Base-by-base conservation (phyloP, 2,797 vertebrate genomes). In the Ctenosaura bakeri region DNA sequence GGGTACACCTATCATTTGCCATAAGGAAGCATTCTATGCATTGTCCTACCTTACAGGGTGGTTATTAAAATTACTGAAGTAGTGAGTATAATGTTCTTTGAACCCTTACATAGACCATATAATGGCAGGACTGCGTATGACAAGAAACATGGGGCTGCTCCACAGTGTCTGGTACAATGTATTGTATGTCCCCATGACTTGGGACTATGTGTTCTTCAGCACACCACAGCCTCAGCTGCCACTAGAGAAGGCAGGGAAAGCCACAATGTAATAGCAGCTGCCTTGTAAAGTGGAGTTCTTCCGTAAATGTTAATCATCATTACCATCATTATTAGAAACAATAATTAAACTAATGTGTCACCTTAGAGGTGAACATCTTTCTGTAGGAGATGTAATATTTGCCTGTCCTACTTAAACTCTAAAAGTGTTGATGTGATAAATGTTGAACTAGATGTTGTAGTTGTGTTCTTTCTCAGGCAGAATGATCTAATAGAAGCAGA, bases 401-500 rank as follows among this genome's bases (percentile, higher is more conserved):
- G 22, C 42, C 42, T 89, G 86, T 93, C 84, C 50, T 83, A 83
- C 91, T 94, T 90, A 94, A 93, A 62, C 20, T 82, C 89, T 9
- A 62, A 77, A 52, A 79, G 73, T 92, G 88, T 89, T 92, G 35
- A 88, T 74, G 82, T 89, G 89, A 88, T 32, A 89, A 78, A 56
- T 42, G 89, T 94, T 91, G 78, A 93, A 93, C 92, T 93, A 89
- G 71, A 26, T 74, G 42, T 59, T 93, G 16, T 89, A 89, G 92
- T 88, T 93, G 77, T 91, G 35, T 88, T 93, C 50, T 76, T 92
- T 81, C 91, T 95, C 88, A 88, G 74, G 87, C 89, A 84, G n/a
- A 7, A 80, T 93, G 93, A 90, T 82, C 54, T 83, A 92, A 93
- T 81, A 82, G 89, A 92, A 94, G 87, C 83, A 92, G 91, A 90